A percentile compares a stretch with the other conserved stretches of the same genome.
These are phyloP conservation scores for Brachyhypopomus occidentalis DNA, from an alignment of 2,113 vertebrate species.

Conservation along the genomic window DNA sequence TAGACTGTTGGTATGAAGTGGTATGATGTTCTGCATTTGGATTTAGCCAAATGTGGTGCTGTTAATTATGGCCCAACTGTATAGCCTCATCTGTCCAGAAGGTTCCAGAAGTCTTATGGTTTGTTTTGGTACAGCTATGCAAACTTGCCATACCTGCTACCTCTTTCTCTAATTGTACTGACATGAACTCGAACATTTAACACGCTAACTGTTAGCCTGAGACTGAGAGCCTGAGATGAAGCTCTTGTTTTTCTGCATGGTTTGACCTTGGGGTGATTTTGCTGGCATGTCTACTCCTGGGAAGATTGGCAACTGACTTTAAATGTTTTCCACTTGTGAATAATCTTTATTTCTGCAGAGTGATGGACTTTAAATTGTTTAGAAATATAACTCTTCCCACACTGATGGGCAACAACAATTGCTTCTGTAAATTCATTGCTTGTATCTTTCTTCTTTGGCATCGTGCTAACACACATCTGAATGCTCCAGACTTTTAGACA, in stretches of 20 bases:
- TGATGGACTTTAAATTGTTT: no score
- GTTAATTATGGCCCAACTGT: neutral
- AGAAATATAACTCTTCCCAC: neutral
- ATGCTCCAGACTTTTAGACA: neutral
- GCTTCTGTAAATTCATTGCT: neutral
- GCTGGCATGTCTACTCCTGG: neutral
- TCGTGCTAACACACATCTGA: neutral
- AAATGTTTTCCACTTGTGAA: no score
- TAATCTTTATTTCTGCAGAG: neutral
- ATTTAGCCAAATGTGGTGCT: neutral
- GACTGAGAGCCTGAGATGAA: no score
- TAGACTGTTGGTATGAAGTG: neutral
- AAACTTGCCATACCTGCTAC: slow-evolving; percentile 5
- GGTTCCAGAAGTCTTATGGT: neutral
- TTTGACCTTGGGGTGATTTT: neutral
- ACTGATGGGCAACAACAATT: neutral
- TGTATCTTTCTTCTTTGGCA: neutral
- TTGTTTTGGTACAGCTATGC: slow-evolving; percentile 14
- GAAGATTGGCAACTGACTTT: no score
- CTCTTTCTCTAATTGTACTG: slow-evolving; percentile 21
- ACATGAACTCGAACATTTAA: neutral
- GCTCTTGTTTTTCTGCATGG: neutral
- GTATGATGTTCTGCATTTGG: neutral
- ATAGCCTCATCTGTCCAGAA: slow-evolving; percentile 28
- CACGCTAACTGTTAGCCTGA: neutral